Base-by-base conservation (phyloP, 2,797 vertebrate genomes). In the Pachyuromys duprasi region DNA sequence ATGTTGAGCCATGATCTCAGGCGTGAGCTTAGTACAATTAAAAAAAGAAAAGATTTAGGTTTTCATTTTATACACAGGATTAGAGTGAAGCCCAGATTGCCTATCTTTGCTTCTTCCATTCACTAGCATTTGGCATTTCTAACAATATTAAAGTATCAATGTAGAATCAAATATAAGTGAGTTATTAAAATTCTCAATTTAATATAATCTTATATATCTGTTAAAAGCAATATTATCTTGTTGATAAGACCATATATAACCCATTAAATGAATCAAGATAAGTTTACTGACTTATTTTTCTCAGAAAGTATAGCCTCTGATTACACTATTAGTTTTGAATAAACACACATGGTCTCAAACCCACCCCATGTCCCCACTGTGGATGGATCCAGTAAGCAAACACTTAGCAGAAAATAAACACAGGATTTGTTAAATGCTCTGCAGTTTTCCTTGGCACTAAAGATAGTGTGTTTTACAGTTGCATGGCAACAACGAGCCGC, bases 381-480 rank as follows among this genome's bases (percentile, higher is more conserved):
- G 33, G 84, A 79, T 36, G 63, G 81, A 65, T 80, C 86, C 63
- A 86, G 53, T 86, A 95, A 72, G 92, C 88, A 95, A 96, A 94
- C 90, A 86, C n/a, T 96, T 82, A 28, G 72, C 55, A 89, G 15
- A 89, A 96, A 94, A 92, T 95, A 96, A 95, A 92, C 89, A 91
- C 69, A 33, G 63, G 74, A 55, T 94, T 95, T 95, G 83, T 95
- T 93, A 88, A 94, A 81, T 86, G 65, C 53, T 88, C 42, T 42
- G 31, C 72, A 28, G 22, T 90, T 84, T 83, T 94, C 42, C 79
- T 55, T 22, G 57, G 36, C 69, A 86, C 91, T 97, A 94, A 93
- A 97, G 90, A 96, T 81, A 92, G 95, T 17, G 26, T 94, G 88
- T 94, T 95, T 96, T 65, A 94, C 45, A 90, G 95, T 96, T 94